phyloP scores from a whole-genome alignment of 2,113 vertebrate species.

The Anguilla japonica region DNA sequence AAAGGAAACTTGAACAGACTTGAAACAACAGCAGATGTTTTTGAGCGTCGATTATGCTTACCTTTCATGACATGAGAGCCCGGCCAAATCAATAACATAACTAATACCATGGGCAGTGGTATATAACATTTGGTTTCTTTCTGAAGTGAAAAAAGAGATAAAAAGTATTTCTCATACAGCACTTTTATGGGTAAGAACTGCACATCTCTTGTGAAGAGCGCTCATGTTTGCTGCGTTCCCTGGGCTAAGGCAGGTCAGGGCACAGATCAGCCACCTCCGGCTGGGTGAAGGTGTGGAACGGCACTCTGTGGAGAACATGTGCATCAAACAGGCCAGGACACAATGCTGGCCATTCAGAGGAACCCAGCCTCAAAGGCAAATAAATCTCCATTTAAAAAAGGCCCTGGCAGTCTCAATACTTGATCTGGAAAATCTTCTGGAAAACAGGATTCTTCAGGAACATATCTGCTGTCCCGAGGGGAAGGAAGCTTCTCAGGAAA shows the following conservation, averaged over 20 bases:
- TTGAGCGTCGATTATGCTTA: neutral
- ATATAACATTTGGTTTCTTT: neutral
- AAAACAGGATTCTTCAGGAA: neutral
- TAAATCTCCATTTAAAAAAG: neutral
- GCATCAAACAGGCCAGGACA: neutral
- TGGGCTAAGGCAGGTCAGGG: neutral
- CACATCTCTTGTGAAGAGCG: neutral
- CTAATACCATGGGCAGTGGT: neutral
- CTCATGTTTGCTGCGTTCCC: neutral
- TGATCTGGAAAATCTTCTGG: neutral
- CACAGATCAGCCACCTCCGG: neutral
- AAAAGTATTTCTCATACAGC: neutral
- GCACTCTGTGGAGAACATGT: conserved; percentile 11
- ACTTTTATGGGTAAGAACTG: neutral
- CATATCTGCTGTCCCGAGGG: neutral
- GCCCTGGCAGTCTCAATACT: neutral
- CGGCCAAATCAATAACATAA: neutral
- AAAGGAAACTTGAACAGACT: neutral
- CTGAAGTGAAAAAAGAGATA: neutral
- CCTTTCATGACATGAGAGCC: neutral
- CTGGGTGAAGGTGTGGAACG: neutral
- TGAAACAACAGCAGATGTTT: neutral
- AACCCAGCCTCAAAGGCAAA: neutral
- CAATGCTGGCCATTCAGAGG: neutral
- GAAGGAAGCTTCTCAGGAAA: neutral